Conservation (phyloP, 2,113 vertebrate species). For the Ameiurus melas region DNA sequence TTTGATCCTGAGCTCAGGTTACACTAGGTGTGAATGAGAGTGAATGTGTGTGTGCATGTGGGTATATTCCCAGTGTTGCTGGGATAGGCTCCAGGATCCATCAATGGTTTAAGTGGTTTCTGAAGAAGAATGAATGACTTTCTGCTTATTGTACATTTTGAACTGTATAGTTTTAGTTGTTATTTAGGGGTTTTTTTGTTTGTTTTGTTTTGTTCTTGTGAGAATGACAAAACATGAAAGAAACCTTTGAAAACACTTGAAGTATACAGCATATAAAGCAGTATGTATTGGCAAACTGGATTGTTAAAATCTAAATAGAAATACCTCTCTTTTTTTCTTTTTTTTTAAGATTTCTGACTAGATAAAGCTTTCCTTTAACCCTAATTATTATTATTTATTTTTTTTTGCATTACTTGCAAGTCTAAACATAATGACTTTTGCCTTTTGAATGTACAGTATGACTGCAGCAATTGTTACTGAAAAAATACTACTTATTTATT, state of each 20-base stretch:
- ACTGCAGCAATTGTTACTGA: conserved; percentile 3
- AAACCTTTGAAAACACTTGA: neutral
- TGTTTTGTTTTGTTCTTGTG: conserved; percentile 2
- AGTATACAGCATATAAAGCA: neutral
- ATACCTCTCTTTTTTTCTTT: neutral
- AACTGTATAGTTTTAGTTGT: neutral
- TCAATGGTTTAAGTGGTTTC: neutral
- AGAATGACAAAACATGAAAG: neutral
- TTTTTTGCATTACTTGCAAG: neutral
- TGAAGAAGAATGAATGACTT: neutral
- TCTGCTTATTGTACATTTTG: neutral
- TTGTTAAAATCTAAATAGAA: neutral
- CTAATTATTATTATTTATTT: too few relatives aligned
- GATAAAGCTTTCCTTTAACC: neutral
- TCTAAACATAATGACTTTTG: neutral
- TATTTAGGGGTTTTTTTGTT: neutral
- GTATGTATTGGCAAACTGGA: neutral
- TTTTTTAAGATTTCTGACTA: neutral
- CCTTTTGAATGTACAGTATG: neutral
- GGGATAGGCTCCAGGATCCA: neutral
- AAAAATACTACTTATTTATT: neutral
- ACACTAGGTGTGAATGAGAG: neutral
- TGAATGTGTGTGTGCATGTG: neutral
- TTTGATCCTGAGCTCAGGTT: conserved; percentile 14
- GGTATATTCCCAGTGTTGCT: neutral